Base-by-base conservation (phyloP, 1,140 invertebrate genomes). In the Mizuhopecten yessoensis region DNA sequence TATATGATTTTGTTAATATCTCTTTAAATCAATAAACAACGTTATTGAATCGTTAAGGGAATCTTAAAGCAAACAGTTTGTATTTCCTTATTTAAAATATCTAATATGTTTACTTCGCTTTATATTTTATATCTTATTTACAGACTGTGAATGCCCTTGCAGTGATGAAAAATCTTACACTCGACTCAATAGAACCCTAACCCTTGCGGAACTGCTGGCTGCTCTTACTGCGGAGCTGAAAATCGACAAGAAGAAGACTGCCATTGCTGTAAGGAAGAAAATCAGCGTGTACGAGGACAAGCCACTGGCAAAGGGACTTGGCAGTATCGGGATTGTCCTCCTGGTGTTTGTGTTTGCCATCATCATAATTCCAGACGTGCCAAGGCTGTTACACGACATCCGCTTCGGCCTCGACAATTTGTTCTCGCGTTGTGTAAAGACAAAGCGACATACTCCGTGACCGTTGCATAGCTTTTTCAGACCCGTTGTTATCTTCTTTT, bases 231-330 rank as follows among this genome's bases (percentile, higher is more conserved):
- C 57, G 57, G 57, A 75, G n/a, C 57, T 75, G 5, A n/a, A 75
- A 75, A n/a, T 75, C 23, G 57, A 75, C 57, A 75, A 75, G n/a
- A 75, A 75, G 17, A 29, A n/a, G 23, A 75, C 57, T 0, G 9
- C 57, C n/a, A 75, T 75, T 9, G 57, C 57, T 5, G 23, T 75
- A 7, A n/a, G 57, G n/a, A 75, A 29, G 57, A 75, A 75, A n/a
- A 75, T 75, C 23, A 75, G 57, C 57, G 57, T 75, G 23, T 75
- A 75, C 57, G 57, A 75, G 11, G 57, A 75, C 57, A 75, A n/a
- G n/a, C 57, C 57, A 5, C 23, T 75, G 57, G 57, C 57, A n/a
- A 75, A 75, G 23, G 57, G 57, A 75, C 57, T 75, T n/a, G 57
- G 57, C n/a, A 29, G 23, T 9, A 75, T 75, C 23, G 57, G 57